Evolutionary conservation across 37 sponge, comb jelly and placozoan genomes (phyloP).

Genomic region (Geodia barretti): DNA sequence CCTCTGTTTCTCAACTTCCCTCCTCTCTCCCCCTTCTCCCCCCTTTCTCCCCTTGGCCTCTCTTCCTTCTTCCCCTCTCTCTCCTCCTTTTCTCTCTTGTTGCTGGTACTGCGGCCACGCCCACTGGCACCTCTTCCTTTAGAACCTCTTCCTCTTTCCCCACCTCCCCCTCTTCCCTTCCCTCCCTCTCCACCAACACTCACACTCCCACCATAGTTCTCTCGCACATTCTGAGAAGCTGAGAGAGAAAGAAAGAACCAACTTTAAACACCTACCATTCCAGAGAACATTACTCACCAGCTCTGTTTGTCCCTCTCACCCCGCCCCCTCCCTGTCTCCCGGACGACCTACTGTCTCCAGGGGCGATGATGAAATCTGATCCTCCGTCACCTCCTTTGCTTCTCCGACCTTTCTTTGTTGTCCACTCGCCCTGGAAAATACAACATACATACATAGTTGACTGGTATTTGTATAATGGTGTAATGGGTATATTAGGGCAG

Average conservation of each 20-base stretch:
- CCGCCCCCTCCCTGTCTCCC: neutral
- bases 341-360: constrained; percentile 22
- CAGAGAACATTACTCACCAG: constrained; percentile 17
- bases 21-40: neutral
- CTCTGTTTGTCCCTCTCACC: constrained; percentile 11
- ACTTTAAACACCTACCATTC: neutral
- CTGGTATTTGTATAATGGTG: too few species aligned
- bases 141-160: neutral
- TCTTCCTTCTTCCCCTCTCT: neutral
- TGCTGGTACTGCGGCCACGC: neutral
- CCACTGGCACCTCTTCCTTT: neutral
- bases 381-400: neutral
- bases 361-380: constrained; percentile 17
- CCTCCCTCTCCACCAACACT: constrained; percentile 4
- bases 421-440: constrained; percentile 44
- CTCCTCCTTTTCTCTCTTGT: neutral
- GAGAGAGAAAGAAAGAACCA: neutral
- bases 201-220: constrained; percentile 48
- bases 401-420: constrained; percentile 42
- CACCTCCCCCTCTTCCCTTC: neutral
- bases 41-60: neutral
- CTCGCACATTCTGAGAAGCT: constrained; percentile 13
- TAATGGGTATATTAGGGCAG: too few species aligned
- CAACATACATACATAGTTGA: too few species aligned
- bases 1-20: neutral